Base-by-base conservation (phyloP, 2,113 vertebrate genomes). In the Crotalus helleri region DNA sequence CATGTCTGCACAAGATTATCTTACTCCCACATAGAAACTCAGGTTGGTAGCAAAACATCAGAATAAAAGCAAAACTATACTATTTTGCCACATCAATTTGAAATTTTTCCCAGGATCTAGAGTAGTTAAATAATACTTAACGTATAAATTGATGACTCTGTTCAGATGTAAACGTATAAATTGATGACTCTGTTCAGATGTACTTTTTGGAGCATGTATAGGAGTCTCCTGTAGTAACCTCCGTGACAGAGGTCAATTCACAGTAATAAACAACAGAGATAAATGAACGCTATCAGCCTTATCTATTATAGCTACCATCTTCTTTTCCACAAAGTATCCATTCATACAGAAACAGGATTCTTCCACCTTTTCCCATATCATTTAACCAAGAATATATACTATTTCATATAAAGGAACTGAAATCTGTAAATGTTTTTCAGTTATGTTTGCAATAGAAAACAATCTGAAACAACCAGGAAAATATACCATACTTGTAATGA, bases 181-280 rank as follows among this genome's bases (percentile, higher is more conserved):
- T 12, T 91, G 59, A 93, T 91, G 91, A 94, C 91, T 74, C 24
- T 51, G 26, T 55, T 74, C 49, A 92, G 0, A 8, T 88, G 69
- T 0, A 11, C 26, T 39, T 12, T 0, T 51, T 17, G 86, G 33
- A 57, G 26, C n/a, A 64, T 94, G 95, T 19, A 92, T 39, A 94
- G 54, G 91, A 94, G 51, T 29, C 87, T 2, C 8, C 91, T 93
- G 86, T 94, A 85, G 92, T 86, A 95, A 53, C 51, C 61, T 51
- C 0, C 0, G 49, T 92, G 3, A 44, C 39, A 93, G 87, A 95
- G 26, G 88, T 94, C 86, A 90, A 93, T 89, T 92, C 33, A 93
- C 92, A 10, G 85, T 90, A 95, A 95, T 90, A 94, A 96, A 81
- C 17, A 92, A 93, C 26, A 53, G 53, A 10, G 57, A 93, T 95